Conservation (phyloP, 2,888 invertebrate species). For the Thyatira batis region DNA sequence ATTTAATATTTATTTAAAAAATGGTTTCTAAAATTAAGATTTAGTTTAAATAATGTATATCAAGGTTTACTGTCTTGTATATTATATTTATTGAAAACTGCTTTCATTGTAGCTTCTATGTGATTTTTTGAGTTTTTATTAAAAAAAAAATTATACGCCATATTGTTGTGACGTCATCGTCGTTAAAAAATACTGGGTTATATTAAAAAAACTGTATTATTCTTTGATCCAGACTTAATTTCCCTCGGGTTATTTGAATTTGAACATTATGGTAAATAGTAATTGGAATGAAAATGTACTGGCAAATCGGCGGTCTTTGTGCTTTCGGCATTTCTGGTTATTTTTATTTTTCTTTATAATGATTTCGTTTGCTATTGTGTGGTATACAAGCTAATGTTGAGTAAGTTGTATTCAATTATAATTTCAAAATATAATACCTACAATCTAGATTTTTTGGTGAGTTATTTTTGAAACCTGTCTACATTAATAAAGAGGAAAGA, state of each 20-base stretch:
- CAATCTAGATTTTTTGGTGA: too few species aligned
- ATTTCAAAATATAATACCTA: background rate
- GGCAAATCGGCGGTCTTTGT: conserved; percentile 30
- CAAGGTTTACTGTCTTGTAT: conserved; percentile 8
- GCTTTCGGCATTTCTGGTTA: conserved; percentile 51
- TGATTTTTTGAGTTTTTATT: conserved; percentile 30
- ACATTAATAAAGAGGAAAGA: too few species aligned
- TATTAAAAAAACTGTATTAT: background rate
- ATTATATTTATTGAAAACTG: conserved; percentile 48
- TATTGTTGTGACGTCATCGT: conserved; percentile 25
- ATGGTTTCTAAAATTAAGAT: too few species aligned
- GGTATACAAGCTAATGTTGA: conserved; percentile 35
- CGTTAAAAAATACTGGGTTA: background rate
- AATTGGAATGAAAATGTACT: background rate
- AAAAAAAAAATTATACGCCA: conserved; percentile 20
- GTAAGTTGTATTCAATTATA: conserved; percentile 39
- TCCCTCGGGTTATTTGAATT: background rate
- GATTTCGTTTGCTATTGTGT: conserved; percentile 49
- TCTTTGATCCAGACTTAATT: background rate
- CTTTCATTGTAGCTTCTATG: conserved; percentile 80
- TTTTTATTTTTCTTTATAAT: conserved; percentile 29
- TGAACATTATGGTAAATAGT: background rate
- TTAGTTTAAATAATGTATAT: too few species aligned
- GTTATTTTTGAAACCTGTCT: too few species aligned
- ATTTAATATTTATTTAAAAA: too few species aligned